Conservation (phyloP, 2,113 vertebrate species). For the Sus scrofa region DNA sequence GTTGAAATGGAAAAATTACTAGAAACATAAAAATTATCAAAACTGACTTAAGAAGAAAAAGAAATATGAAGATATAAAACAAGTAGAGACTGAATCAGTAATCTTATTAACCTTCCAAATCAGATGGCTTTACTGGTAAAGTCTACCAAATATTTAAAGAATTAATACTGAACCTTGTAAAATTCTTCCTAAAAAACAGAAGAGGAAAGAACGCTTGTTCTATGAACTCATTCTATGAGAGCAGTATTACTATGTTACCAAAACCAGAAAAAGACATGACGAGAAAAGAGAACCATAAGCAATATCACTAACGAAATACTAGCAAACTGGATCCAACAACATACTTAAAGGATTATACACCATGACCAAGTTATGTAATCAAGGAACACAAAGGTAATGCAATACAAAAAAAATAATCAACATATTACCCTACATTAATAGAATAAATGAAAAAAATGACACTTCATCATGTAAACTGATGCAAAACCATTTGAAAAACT, state of each 20-base stretch:
- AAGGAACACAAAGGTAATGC: neutral
- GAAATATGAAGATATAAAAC: neutral
- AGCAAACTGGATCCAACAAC: neutral
- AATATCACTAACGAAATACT: neutral
- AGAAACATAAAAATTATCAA: neutral
- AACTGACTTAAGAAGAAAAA: neutral
- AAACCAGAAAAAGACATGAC: neutral
- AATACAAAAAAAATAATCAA: neutral
- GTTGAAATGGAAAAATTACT: neutral
- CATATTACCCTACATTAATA: neutral
- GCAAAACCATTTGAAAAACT: neutral
- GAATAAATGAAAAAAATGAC: neutral
- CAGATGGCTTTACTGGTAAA: neutral
- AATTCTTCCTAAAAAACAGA: neutral
- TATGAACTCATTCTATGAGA: neutral
- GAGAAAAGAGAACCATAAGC: neutral
- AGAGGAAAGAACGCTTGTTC: neutral
- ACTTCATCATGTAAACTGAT: neutral
- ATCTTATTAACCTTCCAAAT: neutral
- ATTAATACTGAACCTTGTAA: neutral
- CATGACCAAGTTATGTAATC: neutral
- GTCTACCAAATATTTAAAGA: neutral
- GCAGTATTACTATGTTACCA: neutral
- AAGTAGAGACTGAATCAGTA: neutral
- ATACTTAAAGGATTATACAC: neutral